phyloP scores from a whole-genome alignment of 92 coral and sea anemone species.

The Umimayanthus chanpuru region DNA sequence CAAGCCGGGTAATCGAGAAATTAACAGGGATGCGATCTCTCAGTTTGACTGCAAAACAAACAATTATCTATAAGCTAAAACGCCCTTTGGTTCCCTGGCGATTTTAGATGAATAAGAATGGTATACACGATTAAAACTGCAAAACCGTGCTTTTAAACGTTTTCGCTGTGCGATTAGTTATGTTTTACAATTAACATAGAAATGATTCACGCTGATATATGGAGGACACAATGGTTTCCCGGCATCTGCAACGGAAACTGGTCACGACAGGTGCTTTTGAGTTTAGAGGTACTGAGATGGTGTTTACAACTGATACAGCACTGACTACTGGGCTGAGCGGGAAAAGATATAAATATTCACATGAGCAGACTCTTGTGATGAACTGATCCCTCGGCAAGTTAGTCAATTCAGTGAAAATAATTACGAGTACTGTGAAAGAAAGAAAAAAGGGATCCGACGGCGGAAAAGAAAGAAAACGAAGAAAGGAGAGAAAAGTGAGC shows the following conservation, averaged over 20 bases:
- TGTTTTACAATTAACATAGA: background rate
- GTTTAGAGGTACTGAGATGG: background rate
- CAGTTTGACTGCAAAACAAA: background rate
- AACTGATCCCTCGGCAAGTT: too few relatives aligned
- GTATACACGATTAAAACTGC: background rate
- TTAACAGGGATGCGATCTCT: background rate
- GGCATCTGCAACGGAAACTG: background rate
- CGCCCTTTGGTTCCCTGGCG: background rate
- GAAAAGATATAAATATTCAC: too few relatives aligned
- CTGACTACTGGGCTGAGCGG: background rate
- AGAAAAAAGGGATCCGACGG: too few relatives aligned
- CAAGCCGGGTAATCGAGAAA: background rate
- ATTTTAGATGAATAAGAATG: background rate
- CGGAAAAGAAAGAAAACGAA: too few relatives aligned
- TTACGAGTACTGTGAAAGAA: too few relatives aligned
- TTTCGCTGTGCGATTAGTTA: background rate
- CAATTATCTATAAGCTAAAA: too few relatives aligned
- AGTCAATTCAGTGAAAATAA: too few relatives aligned
- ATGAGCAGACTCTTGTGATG: too few relatives aligned
- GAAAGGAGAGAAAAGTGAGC: too few relatives aligned
- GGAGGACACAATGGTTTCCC: background rate
- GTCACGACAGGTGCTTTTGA: background rate
- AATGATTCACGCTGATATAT: background rate
- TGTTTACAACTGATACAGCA: background rate
- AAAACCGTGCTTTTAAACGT: background rate